Evolutionary conservation across 2,888 invertebrate genomes (phyloP), one percentile per base, ranked within the genome.

Genomic region (Ochropleura leucogaster): DNA sequence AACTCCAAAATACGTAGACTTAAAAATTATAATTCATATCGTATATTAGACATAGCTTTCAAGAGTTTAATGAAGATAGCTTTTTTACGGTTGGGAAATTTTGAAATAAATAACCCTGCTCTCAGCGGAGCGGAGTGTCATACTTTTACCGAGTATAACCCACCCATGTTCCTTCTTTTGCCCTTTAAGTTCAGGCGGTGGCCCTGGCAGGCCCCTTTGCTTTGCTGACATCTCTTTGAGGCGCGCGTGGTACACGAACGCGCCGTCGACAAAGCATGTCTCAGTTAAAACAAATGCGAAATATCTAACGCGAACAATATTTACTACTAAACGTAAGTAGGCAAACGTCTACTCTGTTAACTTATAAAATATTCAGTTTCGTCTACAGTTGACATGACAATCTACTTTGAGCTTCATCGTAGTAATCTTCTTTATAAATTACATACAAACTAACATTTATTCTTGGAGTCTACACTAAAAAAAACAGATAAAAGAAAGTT

Each of bases 321-420:
- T 79, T 80, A 53, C 46, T 40, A 51, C 42, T 64, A 44, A 62
- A 78, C 44, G 9, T 63, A 71, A 66, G 18, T 20, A 51, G 20
- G 30, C 20, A 57, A 65, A 57, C 42, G 46, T 59, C 18, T 49
- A 42, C 46, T 67, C 55, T 20, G 18, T 44, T 53, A 30, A 53
- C 62, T 67, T n/a, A 67, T 74, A 47, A 82, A 67, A 82, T 55
- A 75, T 70, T 67, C 20, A 44, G 59, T 70, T 79, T 82, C 0
- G n/a, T 44, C 18, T 67, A 70, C 16, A 46, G 66, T 47, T 51
- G 10, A 69, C 64, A 80, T 40, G n/a, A 82, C n/a, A 76, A 67
- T 70, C 69, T 75, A 82, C 77, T 79, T 76, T 63, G 40, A 63
- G 63, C 57, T 68, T 75, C 62, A 65, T 51, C 49, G 14, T 40